These are phyloP conservation scores for Baronia brevicornis DNA, from an alignment of 2,888 invertebrate species.

Conservation along the genomic window DNA sequence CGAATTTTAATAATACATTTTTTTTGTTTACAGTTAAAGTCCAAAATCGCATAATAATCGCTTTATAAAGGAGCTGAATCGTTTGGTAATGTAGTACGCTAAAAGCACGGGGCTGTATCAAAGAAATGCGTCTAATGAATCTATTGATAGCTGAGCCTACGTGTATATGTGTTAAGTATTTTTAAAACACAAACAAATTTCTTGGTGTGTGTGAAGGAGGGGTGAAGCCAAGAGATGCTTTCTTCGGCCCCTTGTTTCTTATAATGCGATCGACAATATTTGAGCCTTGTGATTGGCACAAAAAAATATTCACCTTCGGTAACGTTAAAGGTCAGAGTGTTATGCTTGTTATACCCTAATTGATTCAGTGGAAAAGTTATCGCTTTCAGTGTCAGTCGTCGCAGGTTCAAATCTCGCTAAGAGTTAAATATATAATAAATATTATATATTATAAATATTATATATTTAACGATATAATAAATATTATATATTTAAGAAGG, in stretches of 20 bases:
- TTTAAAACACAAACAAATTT: constrained; percentile 48
- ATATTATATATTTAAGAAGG: too few species aligned
- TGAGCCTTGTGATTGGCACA: constrained; percentile 32
- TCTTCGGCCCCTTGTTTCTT: constrained; percentile 70
- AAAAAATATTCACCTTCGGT: too few species aligned
- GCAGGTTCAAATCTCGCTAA: too few species aligned
- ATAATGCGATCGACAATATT: constrained; percentile 33
- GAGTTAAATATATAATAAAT: too few species aligned
- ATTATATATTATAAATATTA: too few species aligned
- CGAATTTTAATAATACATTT: constrained; percentile 12
- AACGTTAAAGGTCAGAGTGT: too few species aligned
- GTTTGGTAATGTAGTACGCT: constrained; percentile 42
- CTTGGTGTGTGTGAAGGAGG: constrained; percentile 57
- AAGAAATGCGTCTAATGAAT: constrained; percentile 74
- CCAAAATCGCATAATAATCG: constrained; percentile 25
- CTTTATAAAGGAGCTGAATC: constrained; percentile 23
- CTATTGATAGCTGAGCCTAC: constrained; percentile 65
- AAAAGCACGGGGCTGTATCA: constrained; percentile 64
- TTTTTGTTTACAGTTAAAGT: constrained; percentile 25
- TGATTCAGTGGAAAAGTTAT: too few species aligned
- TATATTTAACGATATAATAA: too few species aligned
- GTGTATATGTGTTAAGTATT: constrained; percentile 51
- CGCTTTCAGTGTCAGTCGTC: too few species aligned
- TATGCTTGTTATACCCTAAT: too few species aligned
- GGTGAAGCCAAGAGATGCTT: constrained; percentile 69